phyloP scores from a whole-genome alignment of 2,113 vertebrate genomes.

The Monarcha castaneiventris region DNA sequence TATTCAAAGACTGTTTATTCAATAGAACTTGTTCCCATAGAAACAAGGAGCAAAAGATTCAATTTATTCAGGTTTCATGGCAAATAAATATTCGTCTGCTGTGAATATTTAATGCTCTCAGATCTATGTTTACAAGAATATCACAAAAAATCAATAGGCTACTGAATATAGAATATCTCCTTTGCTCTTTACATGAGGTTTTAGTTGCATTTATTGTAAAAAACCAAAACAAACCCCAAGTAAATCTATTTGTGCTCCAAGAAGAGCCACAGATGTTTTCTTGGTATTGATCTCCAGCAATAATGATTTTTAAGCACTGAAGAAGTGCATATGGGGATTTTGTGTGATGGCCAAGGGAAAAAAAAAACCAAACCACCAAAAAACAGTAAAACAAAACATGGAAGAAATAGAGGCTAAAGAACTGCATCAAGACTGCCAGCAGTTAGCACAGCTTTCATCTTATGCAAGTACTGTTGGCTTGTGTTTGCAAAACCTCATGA shows the following conservation, averaged over 20 bases:
- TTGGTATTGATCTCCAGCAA: conserved; percentile 48
- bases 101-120: conserved; percentile 20
- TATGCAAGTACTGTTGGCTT: neutral
- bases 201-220: neutral
- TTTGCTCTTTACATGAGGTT: neutral
- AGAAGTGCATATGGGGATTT: conserved; percentile 32
- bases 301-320: conserved; percentile 52
- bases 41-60: conserved; percentile 16
- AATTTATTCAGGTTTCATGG: conserved; percentile 40
- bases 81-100: conserved; percentile 13
- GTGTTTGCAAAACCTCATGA: conserved; percentile 46
- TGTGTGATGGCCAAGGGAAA: neutral
- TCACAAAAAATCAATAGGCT: neutral
- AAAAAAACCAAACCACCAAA: neutral
- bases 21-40: conserved; percentile 43
- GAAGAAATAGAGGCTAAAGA: neutral
- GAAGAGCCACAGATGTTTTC: conserved; percentile 32
- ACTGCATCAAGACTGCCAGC: neutral
- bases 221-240: neutral
- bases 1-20: conserved; percentile 48
- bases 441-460: conserved; percentile 22
- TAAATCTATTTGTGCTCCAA: neutral
- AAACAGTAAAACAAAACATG: neutral
- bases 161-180: neutral
- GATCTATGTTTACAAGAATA: conserved; percentile 2